Percentiles rank a stretch among this genome's conserved stretches.
phyloP scores from a whole-genome alignment of 2,797 vertebrate species.

The Acanthopagrus latus region DNA sequence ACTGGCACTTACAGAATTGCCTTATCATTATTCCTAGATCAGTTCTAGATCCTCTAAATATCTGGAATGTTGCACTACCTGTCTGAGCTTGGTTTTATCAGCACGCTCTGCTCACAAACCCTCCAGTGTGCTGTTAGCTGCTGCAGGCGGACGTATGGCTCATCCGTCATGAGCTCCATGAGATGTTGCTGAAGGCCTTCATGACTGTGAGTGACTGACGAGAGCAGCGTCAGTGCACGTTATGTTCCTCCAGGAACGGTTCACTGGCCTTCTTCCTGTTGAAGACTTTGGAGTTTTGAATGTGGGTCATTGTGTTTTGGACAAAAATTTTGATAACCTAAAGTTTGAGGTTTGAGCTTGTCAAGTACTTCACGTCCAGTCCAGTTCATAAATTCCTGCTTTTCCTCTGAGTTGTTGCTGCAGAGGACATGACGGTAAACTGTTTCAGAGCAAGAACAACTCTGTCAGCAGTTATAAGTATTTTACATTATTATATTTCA shows the following conservation, averaged over 20 bases:
- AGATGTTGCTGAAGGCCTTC: conserved; percentile 5
- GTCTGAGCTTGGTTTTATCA: conserved; percentile 21
- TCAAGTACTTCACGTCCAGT: conserved; percentile 20
- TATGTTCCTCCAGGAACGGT: conserved; percentile 18
- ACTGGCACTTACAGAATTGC: conserved; percentile 4
- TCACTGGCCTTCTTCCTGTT: conserved; percentile 39
- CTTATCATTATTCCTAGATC: not conserved
- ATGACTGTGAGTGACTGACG: conserved; percentile 4
- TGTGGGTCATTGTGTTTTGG: conserved; percentile 12
- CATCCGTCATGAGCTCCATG: conserved; percentile 21
- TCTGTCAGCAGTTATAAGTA: no score
- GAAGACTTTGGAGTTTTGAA: conserved; percentile 7
- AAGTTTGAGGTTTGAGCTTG: conserved; percentile 4
- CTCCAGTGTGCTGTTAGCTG: conserved; percentile 8
- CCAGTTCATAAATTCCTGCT: conserved; percentile 21
- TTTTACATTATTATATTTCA: not conserved
- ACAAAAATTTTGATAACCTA: conserved; percentile 55
- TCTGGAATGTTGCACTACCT: not conserved
- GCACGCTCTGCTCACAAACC: not conserved
- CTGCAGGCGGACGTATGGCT: conserved; percentile 40
- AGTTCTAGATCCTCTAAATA: not conserved
- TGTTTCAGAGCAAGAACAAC: not conserved
- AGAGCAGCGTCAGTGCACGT: not conserved
- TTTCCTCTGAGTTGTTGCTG: not conserved
- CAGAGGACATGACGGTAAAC: no score